These are phyloP conservation scores for Amblyteles armatorius DNA, from an alignment of 2,888 invertebrate species.

Conservation along the genomic window DNA sequence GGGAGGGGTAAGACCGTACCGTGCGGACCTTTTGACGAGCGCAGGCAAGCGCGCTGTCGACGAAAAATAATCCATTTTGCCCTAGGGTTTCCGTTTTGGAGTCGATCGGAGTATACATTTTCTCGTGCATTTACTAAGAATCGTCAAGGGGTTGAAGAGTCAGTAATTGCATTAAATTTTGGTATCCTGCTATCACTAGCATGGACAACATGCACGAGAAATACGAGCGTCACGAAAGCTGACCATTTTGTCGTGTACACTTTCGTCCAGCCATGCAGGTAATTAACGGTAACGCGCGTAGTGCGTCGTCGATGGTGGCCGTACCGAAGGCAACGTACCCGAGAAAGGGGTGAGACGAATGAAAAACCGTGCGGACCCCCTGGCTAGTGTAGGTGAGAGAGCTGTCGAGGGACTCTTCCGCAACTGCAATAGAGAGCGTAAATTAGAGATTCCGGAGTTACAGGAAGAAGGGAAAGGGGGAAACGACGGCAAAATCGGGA, in stretches of 20 bases:
- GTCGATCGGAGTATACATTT: too few relatives aligned
- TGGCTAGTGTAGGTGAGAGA: slow-evolving; percentile 6
- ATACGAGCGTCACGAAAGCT: background rate
- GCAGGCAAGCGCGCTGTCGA: slow-evolving; percentile 18
- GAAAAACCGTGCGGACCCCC: background rate
- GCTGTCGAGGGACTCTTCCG: slow-evolving; percentile 23
- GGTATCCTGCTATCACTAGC: background rate
- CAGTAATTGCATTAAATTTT: background rate
- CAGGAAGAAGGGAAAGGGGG: background rate
- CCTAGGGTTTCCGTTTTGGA: too few relatives aligned
- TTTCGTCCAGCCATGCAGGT: slow-evolving; percentile 71
- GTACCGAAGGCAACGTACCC: background rate
- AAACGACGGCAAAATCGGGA: background rate
- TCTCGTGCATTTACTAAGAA: too few relatives aligned
- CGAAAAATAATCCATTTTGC: background rate
- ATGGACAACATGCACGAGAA: background rate
- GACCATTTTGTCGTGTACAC: background rate
- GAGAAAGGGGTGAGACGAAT: slow-evolving; percentile 25
- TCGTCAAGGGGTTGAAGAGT: background rate
- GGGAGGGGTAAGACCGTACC: background rate
- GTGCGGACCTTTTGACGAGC: background rate
- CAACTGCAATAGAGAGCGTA: slow-evolving; percentile 54
- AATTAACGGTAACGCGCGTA: slow-evolving; percentile 73
- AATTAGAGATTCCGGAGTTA: slow-evolving; percentile 53
- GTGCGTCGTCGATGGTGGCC: slow-evolving; percentile 61